These are phyloP conservation scores for Aldrovandia affinis DNA, from an alignment of 2,797 vertebrate species.

Conservation along the genomic window DNA sequence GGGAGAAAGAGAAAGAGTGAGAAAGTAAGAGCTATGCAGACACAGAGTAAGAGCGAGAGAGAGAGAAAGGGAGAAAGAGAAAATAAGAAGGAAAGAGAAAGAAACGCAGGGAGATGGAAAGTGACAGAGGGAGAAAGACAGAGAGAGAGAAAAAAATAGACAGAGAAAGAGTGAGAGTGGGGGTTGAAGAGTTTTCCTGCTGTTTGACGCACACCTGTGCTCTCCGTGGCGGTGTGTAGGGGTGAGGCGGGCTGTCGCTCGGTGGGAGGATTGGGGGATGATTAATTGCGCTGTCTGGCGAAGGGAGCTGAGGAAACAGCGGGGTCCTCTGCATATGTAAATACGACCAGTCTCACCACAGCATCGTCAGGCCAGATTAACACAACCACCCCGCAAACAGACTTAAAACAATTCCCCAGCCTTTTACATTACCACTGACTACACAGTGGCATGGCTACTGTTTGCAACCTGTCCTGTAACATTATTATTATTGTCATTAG, in stretches of 20 bases:
- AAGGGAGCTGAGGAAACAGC: slow-evolving; percentile 85
- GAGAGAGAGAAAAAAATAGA: slow-evolving; percentile 49
- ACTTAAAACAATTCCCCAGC: slow-evolving; percentile 74
- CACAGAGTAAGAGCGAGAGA: not conserved
- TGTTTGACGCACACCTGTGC: slow-evolving; percentile 88
- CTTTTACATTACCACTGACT: slow-evolving; percentile 76
- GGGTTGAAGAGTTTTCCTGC: slow-evolving; percentile 69
- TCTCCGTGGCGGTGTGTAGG: slow-evolving; percentile 76
- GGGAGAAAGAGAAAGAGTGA: slow-evolving; percentile 35
- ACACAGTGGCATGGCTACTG: slow-evolving; percentile 38
- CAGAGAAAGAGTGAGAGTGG: slow-evolving; percentile 59
- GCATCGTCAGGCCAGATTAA: slow-evolving; percentile 78
- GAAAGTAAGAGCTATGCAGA: not conserved
- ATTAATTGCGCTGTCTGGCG: slow-evolving; percentile 96
- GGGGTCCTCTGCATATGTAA: slow-evolving; percentile 89
- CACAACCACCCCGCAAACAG: slow-evolving; percentile 72
- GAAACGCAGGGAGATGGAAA: slow-evolving; percentile 17
- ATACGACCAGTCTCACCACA: slow-evolving; percentile 83
- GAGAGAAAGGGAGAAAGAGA: slow-evolving; percentile 48
- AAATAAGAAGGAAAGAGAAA: slow-evolving; percentile 20
- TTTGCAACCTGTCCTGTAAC: not conserved
- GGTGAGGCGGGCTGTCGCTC: slow-evolving; percentile 81
- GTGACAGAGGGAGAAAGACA: slow-evolving; percentile 44
- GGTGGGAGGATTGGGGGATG: slow-evolving; percentile 88
- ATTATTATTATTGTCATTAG: not conserved